Base-by-base conservation (phyloP, 2,888 invertebrate species). In the Lasioglossum calceatum region DNA sequence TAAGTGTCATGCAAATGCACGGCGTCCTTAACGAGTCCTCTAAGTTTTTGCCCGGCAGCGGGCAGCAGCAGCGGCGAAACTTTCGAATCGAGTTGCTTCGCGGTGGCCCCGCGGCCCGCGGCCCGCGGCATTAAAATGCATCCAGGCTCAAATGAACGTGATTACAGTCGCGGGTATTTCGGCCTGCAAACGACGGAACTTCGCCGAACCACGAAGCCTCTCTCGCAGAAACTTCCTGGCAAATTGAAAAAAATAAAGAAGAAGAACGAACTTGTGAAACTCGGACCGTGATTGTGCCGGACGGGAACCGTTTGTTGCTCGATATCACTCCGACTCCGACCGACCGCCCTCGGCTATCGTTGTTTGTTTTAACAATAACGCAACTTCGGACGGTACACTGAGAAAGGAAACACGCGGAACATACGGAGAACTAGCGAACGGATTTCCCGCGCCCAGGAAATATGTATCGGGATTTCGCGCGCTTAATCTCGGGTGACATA, bases 1-100 rank as follows among this genome's bases (percentile, higher is more conserved):
- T 92, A 91, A 92, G 90, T 92, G 91, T 85, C 92, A 92, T 91
- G 92, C 89, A 92, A 92, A 92, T 91, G 86, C 80, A 82, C 84
- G 32, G 27, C 72, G 27, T 81, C 77, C 90, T 87, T 92, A 93
- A 92, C 91, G 91, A 92, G 91, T 87, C 90, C 84, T 47, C 47
- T 88, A 90, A 91, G 88, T 90, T 92, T 90, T 93, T 90, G 86
- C 78, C 85, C 79, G 70, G 79, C 73, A 80, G 85, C 80, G 76
- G 14, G 83, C 50, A 19, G 23, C 47, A 47, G 78, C 32, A 71
- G 79, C 64, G 16, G 79, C 64, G 32, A 64, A 87, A 90, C 89
- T 91, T 87, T 86, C 80, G 72, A 81, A 84, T 83, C 70, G 81
- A 89, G 89, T 85, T 89, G 61, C 27, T 14, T 81, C 79, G 70